Conservation (phyloP, 2,888 invertebrate species). For the Caenorhabditis uteleia region DNA sequence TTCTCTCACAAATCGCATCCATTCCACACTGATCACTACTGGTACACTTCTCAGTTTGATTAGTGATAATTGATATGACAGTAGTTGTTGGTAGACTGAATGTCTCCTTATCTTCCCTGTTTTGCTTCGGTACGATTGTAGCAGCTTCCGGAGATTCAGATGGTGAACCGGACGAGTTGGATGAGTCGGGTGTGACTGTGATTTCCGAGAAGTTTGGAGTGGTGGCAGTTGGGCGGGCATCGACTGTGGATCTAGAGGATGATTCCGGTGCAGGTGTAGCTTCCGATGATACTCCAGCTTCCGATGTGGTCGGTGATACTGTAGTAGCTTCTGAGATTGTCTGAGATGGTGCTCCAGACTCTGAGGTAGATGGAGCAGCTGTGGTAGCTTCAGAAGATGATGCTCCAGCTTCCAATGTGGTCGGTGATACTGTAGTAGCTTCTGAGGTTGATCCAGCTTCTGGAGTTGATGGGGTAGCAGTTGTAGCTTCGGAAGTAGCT, state of each 20-base stretch:
- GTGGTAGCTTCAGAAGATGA: not conserved
- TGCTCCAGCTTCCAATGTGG: not conserved
- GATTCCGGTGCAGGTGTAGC: not conserved
- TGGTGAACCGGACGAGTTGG: slow-evolving; percentile 2
- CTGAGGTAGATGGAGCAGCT: not conserved
- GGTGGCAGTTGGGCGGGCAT: too few relatives aligned
- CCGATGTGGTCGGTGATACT: not conserved
- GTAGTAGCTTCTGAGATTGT: slow-evolving; percentile 2
- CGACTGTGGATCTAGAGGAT: too few relatives aligned
- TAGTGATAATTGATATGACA: slow-evolving; percentile 14
- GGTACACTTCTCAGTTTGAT: slow-evolving; percentile 51
- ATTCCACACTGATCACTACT: slow-evolving; percentile 62
- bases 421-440: not conserved
- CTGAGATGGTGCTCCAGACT: too few relatives aligned
- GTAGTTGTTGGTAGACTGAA: slow-evolving; percentile 47
- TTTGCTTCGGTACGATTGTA: slow-evolving; percentile 8
- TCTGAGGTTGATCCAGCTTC: not conserved
- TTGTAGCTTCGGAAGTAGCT: not conserved
- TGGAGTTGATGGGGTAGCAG: not conserved
- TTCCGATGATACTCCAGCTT: not conserved
- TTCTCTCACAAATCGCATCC: slow-evolving; percentile 64
- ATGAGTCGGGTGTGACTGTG: not conserved
- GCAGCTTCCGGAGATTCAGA: slow-evolving; percentile 2
- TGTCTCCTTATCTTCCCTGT: slow-evolving; percentile 53
- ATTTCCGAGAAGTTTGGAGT: too few relatives aligned